phyloP scores from a whole-genome alignment of 92 coral and sea anemone genomes.

The Porites evermanni region DNA sequence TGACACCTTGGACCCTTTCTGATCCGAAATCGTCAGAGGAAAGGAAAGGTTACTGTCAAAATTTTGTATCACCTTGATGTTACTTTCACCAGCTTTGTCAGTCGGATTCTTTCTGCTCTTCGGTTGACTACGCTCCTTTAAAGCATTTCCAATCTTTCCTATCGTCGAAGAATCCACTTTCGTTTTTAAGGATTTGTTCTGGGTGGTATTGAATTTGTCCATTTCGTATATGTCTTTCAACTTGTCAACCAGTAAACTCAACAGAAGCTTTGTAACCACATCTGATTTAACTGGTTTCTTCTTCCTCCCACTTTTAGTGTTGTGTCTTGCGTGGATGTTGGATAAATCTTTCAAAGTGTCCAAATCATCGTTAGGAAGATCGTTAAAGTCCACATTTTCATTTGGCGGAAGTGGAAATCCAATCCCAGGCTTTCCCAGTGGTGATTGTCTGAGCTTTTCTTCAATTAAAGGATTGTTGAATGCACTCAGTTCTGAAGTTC shows the following conservation, averaged over 20 bases:
- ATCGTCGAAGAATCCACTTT: constrained; percentile 51
- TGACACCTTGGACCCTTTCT: constrained; percentile 41
- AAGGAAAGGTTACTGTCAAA: constrained; percentile 80
- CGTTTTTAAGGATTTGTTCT: constrained; percentile 1
- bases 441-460: constrained; percentile 11
- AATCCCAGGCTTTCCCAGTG: constrained; percentile 12
- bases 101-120: constrained; percentile 23
- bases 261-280: constrained; percentile 65
- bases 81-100: constrained; percentile 6
- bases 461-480: constrained; percentile 14
- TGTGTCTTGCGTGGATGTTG: constrained; percentile 37
- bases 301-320: constrained; percentile 40
- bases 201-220: constrained; percentile 68
- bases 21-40: constrained; percentile 77
- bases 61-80: constrained; percentile 1
- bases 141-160: constrained; percentile 66
- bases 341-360: constrained; percentile 8
- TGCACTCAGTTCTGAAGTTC: constrained; percentile 19
- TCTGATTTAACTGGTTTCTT: constrained; percentile 40
- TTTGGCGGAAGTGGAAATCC: constrained; percentile 48
- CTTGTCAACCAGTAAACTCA: constrained; percentile 84
- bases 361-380: constrained; percentile 14
- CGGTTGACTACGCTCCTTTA: constrained; percentile 44
- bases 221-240: constrained; percentile 88
- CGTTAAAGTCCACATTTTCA: constrained; percentile 23